Evolutionary conservation across 2,797 vertebrate species (phyloP), one percentile per base, ranked within the genome.

Genomic region (Thripadectes ignobilis): DNA sequence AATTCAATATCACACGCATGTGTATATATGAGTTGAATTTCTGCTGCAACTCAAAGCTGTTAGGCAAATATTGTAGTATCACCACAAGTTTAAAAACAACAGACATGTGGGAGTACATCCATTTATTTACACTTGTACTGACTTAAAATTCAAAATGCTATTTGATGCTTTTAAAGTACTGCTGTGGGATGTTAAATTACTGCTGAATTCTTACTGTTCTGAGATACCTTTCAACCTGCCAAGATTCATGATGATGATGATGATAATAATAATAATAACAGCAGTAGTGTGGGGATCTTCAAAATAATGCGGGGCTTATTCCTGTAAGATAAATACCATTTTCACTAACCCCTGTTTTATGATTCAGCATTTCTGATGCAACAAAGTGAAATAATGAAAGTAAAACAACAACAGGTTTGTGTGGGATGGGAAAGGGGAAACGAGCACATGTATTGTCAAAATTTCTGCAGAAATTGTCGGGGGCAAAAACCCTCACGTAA

Each of bases 201-300:
- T 71, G 89, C 86, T 77, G 89, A 85, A 93, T 92, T 94, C 94
- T 90, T 92, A 67, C 85, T 85, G 62, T 93, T 96, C 92, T 83
- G 90, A 95, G 95, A 91, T 94, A 95, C 92, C 93, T 94, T 96
- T 95, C 95, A 96, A 94, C 92, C 93, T 97, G 96, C 95, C 96
- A 96, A 94, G 89, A 96, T 88, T 85, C 68, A 41, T 43, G 83
- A 92, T 83, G 88, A 90, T 89, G 87, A 93, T 89, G 85, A 85
- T 93, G 66, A 81, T 91, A 22, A 92, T 95, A 6, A 90, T 95
- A 67, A 96, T 72, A 91, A 92, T 26, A 95, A 84, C 81, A 95
- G 74, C 26, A 10, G 69, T 55, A 83, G 90, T 20, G 55, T 41
- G 69, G 73, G 59, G 91, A 93, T 94, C 79, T 95, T 90, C 89